Base-by-base conservation (phyloP, 2,113 vertebrate species). In the Pterocles burchelli region DNA sequence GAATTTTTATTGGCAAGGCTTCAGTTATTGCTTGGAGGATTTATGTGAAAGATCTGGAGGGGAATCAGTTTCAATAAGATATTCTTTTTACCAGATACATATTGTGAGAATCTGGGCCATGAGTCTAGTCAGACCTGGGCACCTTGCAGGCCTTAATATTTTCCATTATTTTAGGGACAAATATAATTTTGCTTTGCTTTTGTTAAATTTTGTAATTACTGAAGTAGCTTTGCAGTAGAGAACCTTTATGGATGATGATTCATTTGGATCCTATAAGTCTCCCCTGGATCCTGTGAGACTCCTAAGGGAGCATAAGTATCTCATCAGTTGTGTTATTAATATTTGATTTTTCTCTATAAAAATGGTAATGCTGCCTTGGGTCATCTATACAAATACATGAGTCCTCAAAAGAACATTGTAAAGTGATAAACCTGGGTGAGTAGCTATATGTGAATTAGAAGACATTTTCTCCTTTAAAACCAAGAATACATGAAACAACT, bases 11-110 rank as follows among this genome's bases (percentile, higher is more conserved):
- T 81, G 34, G 61, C 62, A 89, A 61, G 63, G 31, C 48, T 81
- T 29, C 26, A 77, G 19, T 78, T 93, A 87, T 72, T 81, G 38
- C 73, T 84, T 78, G 34, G 11, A 94, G 80, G 45, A 87, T 85
- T 78, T 94, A 65, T 92, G 26, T 75, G 57, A 20, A 66, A 84
- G 31, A 81, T 54, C 13, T 75, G 45, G 24, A 87, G 17, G 36
- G 21, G 9, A 94, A 92, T 79, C 68, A 57, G 11, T 87, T 92
- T 81, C 87, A 95, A 72, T 85, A 91, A 90, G 55, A 67, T 92
- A 86, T 41, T 78, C 33, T 94, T 85, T 95, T 95, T 91, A 85
- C n/a, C 17, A 68, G 61, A 82, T 89, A 66, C 9, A 19, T 61
- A 25, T 28, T 65, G 21, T 57, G 10, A 82, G 28, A 79, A 72